Conservation (phyloP, 1,140 invertebrate genomes). For the Trachelipus rathkii region DNA sequence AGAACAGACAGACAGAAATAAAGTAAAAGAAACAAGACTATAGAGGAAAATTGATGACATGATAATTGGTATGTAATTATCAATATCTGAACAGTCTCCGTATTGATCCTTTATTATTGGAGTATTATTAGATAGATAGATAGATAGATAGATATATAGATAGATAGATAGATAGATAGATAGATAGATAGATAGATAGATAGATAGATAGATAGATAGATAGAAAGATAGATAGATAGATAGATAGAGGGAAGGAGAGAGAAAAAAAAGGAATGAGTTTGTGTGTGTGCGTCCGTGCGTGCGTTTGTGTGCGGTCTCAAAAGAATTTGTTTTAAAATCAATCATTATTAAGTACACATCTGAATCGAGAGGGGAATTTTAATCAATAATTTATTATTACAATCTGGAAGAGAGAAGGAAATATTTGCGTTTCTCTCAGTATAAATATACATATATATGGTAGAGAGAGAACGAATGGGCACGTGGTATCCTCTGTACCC, state of each 20-base stretch:
- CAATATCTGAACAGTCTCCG: too few relatives aligned
- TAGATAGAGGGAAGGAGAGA: conserved; percentile 9
- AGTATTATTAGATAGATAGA: too few relatives aligned
- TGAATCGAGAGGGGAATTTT: not conserved
- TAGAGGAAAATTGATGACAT: too few relatives aligned
- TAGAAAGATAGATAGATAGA: conserved; percentile 7
- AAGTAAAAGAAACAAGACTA: too few relatives aligned
- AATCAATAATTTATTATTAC: conserved; percentile 9
- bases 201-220: not conserved
- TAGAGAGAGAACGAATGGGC: conserved; percentile 23
- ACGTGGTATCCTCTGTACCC: conserved; percentile 28
- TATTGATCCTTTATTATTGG: too few relatives aligned
- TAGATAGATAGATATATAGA: too few relatives aligned
- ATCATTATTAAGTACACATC: conserved; percentile 9
- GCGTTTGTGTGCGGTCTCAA: not conserved
- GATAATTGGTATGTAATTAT: too few relatives aligned
- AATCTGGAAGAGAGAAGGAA: not conserved
- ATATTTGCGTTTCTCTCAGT: not conserved
- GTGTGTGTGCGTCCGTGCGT: not conserved
- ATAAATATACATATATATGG: not conserved
- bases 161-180: too few relatives aligned
- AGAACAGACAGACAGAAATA: too few relatives aligned
- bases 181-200: too few relatives aligned
- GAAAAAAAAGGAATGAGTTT: not conserved
- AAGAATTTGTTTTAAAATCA: not conserved